Base-by-base conservation (phyloP, 2,113 vertebrate species). In the Muntiacus muntjak region DNA sequence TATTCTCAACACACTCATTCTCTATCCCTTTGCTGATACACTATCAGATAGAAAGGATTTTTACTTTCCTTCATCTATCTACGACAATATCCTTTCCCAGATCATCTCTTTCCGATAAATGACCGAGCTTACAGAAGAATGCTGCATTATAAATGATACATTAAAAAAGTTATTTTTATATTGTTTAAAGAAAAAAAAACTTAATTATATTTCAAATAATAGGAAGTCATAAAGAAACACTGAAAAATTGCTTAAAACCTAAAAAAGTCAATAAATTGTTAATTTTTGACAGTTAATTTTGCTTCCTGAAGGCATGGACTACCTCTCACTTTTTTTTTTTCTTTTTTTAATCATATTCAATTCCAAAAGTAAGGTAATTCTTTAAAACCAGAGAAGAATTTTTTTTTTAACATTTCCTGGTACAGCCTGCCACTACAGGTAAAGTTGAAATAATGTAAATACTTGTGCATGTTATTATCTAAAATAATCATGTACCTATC, bases 1-100 rank as follows among this genome's bases (percentile, higher is more conserved):
- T 16, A 40, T 9, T 6, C 50, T 55, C 25, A 74, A 43, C 12
- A 6, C 17, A 23, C 23, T 71, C 55, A 16, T 83, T n/a, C 45
- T 84, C 54, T 84, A 40, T 6, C 26, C 25, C 5, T 30, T 67
- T 83, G 30, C 36, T 84, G 79, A 83, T n/a, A 43, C 3, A 14
- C 17, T 33, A 43, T 55, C n/a, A 83, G 30, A 83, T 33, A 71
- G 12, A 92, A 67, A 83, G 26, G 14, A 82, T 23, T 11, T 45
- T 82, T 91, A 50, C 21, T 64, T 23, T 91, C 87, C 45, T 82
- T 52, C 2, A 15, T 33, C 58, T 40, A 6, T 67, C 45, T 54
- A 6, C 2, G 21, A 6, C 2, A 82, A 0, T n/a, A 40, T 83
- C 3, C 16, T 54, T 83, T 55, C 17, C 26, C 5, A 1, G 26